Conservation (phyloP, 2,113 vertebrate genomes). For the Octodon degus region DNA sequence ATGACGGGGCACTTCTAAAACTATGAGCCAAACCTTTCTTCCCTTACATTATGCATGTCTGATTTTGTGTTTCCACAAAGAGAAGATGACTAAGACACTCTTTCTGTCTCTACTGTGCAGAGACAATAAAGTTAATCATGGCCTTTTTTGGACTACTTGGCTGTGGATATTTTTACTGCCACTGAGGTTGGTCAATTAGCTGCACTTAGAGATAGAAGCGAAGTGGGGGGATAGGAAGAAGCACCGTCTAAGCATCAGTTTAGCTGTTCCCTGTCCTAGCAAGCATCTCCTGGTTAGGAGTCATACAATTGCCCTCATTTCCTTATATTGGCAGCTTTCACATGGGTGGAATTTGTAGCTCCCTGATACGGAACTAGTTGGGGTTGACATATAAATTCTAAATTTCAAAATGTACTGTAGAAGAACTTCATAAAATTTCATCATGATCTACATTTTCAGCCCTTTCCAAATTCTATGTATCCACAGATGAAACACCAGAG, state of each 20-base stretch:
- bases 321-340: not conserved
- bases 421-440: not conserved
- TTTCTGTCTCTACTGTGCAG: not conserved
- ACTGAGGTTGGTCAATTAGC: not conserved
- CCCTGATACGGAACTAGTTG: not conserved
- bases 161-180: not conserved
- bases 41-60: not conserved
- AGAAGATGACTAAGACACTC: not conserved
- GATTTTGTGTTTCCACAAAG: not conserved
- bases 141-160: not conserved
- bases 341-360: not conserved
- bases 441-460: not conserved
- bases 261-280: not conserved
- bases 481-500: not conserved
- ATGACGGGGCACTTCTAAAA: not conserved
- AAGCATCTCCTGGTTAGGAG: not conserved
- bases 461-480: not conserved
- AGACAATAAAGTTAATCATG: not conserved
- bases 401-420: not conserved
- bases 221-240: not conserved
- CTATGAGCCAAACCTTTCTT: not conserved
- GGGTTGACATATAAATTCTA: not conserved
- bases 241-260: not conserved
- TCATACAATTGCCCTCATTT: not conserved
- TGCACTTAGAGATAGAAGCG: not conserved